A percentile compares a stretch with the other conserved stretches of the same genome.
Conservation (phyloP, 2,888 invertebrate species). For the Schrankia costaestrigalis region DNA sequence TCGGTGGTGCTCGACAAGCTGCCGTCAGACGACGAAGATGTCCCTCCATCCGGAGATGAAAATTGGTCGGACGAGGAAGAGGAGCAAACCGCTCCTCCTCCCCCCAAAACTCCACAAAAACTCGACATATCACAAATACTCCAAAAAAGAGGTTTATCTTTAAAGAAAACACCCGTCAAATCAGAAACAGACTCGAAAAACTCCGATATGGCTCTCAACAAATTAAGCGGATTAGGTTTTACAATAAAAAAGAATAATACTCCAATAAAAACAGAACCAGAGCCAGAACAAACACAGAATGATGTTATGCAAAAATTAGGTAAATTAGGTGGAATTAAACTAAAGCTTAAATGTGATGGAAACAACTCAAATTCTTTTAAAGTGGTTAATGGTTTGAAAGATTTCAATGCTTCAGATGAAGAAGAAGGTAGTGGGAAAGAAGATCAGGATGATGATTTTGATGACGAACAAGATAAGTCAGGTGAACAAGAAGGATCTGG, state of each 20-base stretch:
- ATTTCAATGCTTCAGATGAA: constrained; percentile 69
- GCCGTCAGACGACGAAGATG: constrained; percentile 77
- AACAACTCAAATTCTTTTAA: constrained; percentile 62
- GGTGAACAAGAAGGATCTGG: constrained; percentile 37
- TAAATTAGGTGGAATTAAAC: constrained; percentile 69
- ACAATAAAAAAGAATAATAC: constrained; percentile 68
- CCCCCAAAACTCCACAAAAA: constrained; percentile 58
- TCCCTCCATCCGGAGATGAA: constrained; percentile 62
- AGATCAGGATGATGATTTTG: constrained; percentile 45
- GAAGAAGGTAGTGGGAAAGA: constrained; percentile 59
- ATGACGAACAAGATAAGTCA: constrained; percentile 42
- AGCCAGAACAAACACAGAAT: constrained; percentile 35
- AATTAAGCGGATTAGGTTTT: constrained; percentile 69
- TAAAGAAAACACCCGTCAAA: constrained; percentile 60
- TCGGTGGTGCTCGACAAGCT: constrained; percentile 69
- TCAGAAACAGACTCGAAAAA: constrained; percentile 39
- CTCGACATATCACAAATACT: constrained; percentile 67
- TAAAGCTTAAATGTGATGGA: constrained; percentile 72
- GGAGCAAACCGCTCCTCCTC: constrained; percentile 40
- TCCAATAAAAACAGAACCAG: constrained; percentile 61
- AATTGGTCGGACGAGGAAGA: constrained; percentile 75
- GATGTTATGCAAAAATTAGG: constrained; percentile 67
- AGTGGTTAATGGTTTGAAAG: constrained; percentile 70
- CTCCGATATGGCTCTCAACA: constrained; percentile 59
- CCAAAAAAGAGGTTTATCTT: constrained; percentile 59